phyloP scores from a whole-genome alignment of 1,140 invertebrate species.

The Drosophila auraria region DNA sequence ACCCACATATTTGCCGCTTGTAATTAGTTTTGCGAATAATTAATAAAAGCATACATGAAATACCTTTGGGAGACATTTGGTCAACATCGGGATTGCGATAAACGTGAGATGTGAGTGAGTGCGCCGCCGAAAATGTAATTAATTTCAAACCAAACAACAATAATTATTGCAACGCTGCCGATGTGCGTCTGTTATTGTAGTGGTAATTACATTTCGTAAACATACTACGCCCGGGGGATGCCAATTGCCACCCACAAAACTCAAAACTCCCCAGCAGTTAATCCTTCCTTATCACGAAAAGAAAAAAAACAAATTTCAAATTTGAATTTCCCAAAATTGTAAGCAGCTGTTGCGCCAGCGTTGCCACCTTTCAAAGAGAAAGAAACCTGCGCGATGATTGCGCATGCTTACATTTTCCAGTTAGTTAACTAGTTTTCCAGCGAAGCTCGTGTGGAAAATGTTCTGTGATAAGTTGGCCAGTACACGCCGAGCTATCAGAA shows the following conservation, averaged over 20 bases:
- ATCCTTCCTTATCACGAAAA: background rate
- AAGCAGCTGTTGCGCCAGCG: conserved; percentile 58
- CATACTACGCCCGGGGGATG: conserved; percentile 60
- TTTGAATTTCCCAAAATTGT: conserved; percentile 46
- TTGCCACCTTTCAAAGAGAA: conserved; percentile 52
- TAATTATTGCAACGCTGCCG: conserved; percentile 53
- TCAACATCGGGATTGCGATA: conserved; percentile 23
- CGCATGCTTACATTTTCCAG: conserved; percentile 66
- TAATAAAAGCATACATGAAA: conserved; percentile 40
- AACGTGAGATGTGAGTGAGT: conserved; percentile 39
- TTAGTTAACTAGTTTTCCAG: conserved; percentile 49
- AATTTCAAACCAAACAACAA: conserved; percentile 66
- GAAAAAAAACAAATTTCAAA: conserved; percentile 30
- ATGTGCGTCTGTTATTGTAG: conserved; percentile 46
- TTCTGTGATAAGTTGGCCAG: conserved; percentile 45
- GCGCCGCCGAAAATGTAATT: conserved; percentile 58
- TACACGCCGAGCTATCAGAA: conserved; percentile 76
- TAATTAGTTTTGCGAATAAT: conserved; percentile 52
- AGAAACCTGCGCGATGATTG: conserved; percentile 29
- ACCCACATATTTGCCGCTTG: background rate
- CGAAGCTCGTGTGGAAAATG: conserved; percentile 42
- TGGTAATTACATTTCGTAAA: conserved; percentile 70
- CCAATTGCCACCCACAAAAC: background rate
- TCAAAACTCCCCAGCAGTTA: conserved; percentile 3
- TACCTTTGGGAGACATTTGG: conserved; percentile 49